Base-by-base conservation (phyloP, 2,888 invertebrate species). In the Xestobium rufovillosum region DNA sequence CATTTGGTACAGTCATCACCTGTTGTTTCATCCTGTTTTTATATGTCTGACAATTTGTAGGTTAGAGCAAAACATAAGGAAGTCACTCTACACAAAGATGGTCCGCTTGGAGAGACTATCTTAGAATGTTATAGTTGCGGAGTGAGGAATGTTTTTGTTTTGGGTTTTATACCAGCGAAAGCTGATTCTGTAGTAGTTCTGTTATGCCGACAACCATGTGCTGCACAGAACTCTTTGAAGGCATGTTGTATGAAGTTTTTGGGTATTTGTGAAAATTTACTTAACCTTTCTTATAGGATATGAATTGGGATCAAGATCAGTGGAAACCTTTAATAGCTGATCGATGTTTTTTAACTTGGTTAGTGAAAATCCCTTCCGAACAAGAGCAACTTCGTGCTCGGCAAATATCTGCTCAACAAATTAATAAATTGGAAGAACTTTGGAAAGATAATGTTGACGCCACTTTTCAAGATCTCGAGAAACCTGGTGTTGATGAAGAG, bases 391-490 rank as follows among this genome's bases (percentile, higher is more conserved):
- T 92, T 55, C 73, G 97, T 48, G 94, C 96, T 0, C 78, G 97
- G 1, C 97, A 98, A 69, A 92, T 99, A 42, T 89, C 94, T 0
- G 94, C 96, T 0, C 88, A 90, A 53, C 96, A 98, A 68, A 97
- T 97, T 39, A 92, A 94, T 52, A 94, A 95, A 54, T 73, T 99
- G 19, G 98, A 99, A 68, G 98, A 99, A 61, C 66, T 99, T 14
- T 99, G 98, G 98, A 92, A 96, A 55, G 96, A 96, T 51, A 96
- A 97, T 57, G 88, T 92, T 3, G 94, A 96, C 54, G 97, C 98
- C 0, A 94, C 94, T 4, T 88, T 98, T 57, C 95, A 96, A 65
- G 98, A 99, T 66, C 70, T 99, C 43, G 96, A 97, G 61, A 94
- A 95, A 59, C 97, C 97, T 0, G 97, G 97, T 0, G 87, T 96